Conservation (phyloP, 2,113 vertebrate genomes). For the Crotalus tigris region DNA sequence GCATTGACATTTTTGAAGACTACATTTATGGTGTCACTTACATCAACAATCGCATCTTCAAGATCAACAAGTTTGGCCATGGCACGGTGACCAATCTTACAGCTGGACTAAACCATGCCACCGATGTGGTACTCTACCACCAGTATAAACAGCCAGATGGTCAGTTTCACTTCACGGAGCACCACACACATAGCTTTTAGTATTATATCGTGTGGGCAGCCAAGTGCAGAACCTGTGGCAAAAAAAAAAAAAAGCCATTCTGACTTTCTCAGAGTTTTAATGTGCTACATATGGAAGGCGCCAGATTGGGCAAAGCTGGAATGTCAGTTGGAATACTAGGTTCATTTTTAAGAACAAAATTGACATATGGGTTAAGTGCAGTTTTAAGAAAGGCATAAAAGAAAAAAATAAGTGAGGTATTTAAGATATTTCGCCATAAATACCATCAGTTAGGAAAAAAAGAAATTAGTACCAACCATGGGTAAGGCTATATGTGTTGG, state of each 20-base stretch:
- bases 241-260: neutral
- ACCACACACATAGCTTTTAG: neutral
- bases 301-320: neutral
- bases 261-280: neutral
- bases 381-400: neutral
- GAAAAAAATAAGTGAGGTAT: neutral
- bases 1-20: slow-evolving; percentile 97
- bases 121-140: slow-evolving; percentile 90
- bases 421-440: fast-evolving
- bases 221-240: neutral
- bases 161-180: slow-evolving; percentile 26
- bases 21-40: slow-evolving; percentile 98
- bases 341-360: neutral
- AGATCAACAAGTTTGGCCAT: slow-evolving; percentile 94
- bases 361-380: neutral
- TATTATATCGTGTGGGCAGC: neutral
- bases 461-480: neutral
- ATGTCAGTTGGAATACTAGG: neutral
- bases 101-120: slow-evolving; percentile 90
- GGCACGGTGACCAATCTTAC: slow-evolving; percentile 87
- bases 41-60: slow-evolving; percentile 93
- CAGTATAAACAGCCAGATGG: slow-evolving; percentile 96
- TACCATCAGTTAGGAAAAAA: neutral
- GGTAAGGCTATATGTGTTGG: neutral
- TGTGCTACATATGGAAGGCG: neutral